Evolutionary conservation across 1,140 invertebrate genomes (phyloP).

Genomic region (Drosophila santomea): DNA sequence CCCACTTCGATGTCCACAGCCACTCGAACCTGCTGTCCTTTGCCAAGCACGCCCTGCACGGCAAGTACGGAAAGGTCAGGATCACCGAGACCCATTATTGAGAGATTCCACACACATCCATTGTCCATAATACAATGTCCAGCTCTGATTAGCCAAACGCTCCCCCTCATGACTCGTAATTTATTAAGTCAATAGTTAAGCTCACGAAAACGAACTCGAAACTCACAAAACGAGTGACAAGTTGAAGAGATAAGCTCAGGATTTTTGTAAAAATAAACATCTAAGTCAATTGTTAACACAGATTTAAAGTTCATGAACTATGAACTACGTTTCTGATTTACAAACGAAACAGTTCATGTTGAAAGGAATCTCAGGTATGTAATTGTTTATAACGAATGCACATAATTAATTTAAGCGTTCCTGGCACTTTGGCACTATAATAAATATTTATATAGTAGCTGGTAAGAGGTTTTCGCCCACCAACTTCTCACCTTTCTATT

Average conservation of each 20-base stretch:
- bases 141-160: constrained; percentile 23
- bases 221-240: constrained; percentile 16
- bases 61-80: constrained; percentile 78
- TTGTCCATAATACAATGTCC: constrained; percentile 18
- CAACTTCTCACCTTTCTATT: neutral
- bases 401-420: neutral
- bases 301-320: neutral
- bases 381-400: neutral
- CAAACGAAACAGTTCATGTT: too few relatives aligned
- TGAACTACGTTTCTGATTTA: too few relatives aligned
- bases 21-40: constrained; percentile 74
- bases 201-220: constrained; percentile 39
- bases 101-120: constrained; percentile 61
- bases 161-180: constrained; percentile 51
- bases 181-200: constrained; percentile 64
- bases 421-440: neutral
- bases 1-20: constrained; percentile 65
- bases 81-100: constrained; percentile 82
- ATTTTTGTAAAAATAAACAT: neutral
- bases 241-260: neutral
- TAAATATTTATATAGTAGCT: neutral
- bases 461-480: neutral
- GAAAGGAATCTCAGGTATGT: neutral
- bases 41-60: constrained; percentile 78
- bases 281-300: neutral